Evolutionary conservation across 2,888 invertebrate genomes (phyloP).

Genomic region (Ectropis crepuscularia): DNA sequence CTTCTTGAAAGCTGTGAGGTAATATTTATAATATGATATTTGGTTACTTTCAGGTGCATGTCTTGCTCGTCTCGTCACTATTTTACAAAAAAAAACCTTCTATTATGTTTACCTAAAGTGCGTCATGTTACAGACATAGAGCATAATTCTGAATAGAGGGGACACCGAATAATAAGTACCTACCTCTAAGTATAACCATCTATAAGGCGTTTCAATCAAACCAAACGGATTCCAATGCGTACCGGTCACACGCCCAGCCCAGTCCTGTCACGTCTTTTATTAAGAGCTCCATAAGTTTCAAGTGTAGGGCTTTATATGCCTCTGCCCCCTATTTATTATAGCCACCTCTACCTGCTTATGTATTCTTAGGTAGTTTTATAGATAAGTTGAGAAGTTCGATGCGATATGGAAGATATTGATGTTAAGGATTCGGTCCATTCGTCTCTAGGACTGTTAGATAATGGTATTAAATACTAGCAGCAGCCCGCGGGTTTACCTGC

Average conservation of each 20-base stretch:
- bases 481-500: no score
- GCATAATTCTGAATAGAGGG: no score
- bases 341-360: background rate
- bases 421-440: no score
- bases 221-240: slow-evolving; percentile 29
- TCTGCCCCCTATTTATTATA: slow-evolving; percentile 15
- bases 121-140: no score
- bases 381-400: slow-evolving; percentile 9
- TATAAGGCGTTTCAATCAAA: slow-evolving; percentile 17
- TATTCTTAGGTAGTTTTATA: slow-evolving; percentile 9
- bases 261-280: slow-evolving; percentile 34
- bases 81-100: background rate
- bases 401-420: background rate
- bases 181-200: slow-evolving; percentile 8
- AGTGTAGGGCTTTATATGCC: slow-evolving; percentile 26
- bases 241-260: slow-evolving; percentile 22
- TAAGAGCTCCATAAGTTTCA: slow-evolving; percentile 33
- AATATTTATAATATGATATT: no score
- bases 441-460: no score
- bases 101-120: no score
- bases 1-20: no score
- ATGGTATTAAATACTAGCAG: no score
- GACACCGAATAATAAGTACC: background rate
- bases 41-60: no score
- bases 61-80: no score